These are phyloP conservation scores for Danio albolineatus DNA, from an alignment of 2,797 vertebrate genomes.

Conservation along the genomic window DNA sequence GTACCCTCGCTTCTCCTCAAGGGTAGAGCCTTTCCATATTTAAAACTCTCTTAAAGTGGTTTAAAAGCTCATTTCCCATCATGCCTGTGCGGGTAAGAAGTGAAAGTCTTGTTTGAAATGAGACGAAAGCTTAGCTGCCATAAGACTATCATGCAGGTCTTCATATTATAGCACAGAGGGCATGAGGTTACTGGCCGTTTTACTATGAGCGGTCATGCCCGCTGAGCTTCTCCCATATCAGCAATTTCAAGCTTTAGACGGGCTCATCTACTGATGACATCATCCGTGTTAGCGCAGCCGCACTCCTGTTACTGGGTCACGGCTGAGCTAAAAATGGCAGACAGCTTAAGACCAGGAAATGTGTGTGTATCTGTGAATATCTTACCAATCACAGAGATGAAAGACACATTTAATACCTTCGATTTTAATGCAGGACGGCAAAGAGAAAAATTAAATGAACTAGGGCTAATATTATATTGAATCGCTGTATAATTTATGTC, in stretches of 20 bases:
- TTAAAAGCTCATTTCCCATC: conserved; percentile 29
- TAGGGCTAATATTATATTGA: no score
- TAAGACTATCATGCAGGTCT: background rate
- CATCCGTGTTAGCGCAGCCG: conserved; percentile 23
- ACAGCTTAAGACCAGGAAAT: conserved; percentile 10
- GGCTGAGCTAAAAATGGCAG: conserved; percentile 23
- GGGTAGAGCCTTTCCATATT: conserved; percentile 33
- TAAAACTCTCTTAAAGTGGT: conserved; percentile 21
- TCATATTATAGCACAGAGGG: background rate
- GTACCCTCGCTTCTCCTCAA: conserved; percentile 23
- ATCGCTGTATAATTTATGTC: no score
- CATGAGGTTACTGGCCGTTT: conserved; percentile 8
- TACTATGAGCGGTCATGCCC: conserved; percentile 3
- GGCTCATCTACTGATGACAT: conserved; percentile 1
- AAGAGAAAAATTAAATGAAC: background rate
- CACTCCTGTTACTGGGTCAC: conserved; percentile 21
- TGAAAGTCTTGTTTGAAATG: background rate
- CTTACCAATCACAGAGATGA: background rate
- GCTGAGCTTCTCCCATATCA: conserved; percentile 15
- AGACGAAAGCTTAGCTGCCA: conserved; percentile 30
- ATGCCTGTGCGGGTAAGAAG: background rate
- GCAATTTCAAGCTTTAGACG: background rate
- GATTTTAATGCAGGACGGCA: background rate
- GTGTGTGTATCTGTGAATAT: background rate
- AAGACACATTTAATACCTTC: background rate